phyloP scores from a whole-genome alignment of 2,797 vertebrate genomes.

The Coregonus sp. region DNA sequence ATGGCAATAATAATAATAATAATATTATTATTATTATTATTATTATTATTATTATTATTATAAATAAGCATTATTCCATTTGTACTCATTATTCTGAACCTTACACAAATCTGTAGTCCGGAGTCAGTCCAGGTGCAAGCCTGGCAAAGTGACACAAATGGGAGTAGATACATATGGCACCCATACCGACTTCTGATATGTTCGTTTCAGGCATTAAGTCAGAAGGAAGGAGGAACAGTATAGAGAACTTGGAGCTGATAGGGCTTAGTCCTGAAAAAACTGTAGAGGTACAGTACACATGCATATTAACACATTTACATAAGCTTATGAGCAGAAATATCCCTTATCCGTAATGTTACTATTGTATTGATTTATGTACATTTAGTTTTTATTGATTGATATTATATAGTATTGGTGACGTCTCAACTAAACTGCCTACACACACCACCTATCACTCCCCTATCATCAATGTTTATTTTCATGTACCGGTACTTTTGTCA shows the following conservation, averaged over 20 bases:
- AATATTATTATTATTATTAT: too few relatives aligned
- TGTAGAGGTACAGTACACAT: slow-evolving; percentile 16
- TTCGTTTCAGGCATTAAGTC: slow-evolving; percentile 64
- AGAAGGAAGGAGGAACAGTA: slow-evolving; percentile 73
- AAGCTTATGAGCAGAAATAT: background rate
- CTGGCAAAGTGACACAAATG: background rate
- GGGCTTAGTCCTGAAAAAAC: slow-evolving; percentile 83
- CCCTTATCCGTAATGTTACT: too few relatives aligned
- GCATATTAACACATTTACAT: background rate
- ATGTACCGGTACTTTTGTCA: background rate
- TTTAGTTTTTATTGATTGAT: background rate
- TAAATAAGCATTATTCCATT: background rate
- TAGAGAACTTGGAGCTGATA: slow-evolving; percentile 86
- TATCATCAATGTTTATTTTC: background rate
- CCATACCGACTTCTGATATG: background rate
- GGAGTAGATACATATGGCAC: background rate
- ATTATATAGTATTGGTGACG: too few relatives aligned
- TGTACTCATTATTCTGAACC: background rate
- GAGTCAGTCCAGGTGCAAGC: background rate
- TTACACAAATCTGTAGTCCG: background rate
- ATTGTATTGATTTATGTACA: background rate
- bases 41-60: too few relatives aligned
- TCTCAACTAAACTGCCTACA: background rate
- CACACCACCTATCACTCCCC: background rate
- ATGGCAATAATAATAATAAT: too few relatives aligned